Base-by-base conservation (phyloP, 2,888 invertebrate genomes). In the Esperia sulphurella region DNA sequence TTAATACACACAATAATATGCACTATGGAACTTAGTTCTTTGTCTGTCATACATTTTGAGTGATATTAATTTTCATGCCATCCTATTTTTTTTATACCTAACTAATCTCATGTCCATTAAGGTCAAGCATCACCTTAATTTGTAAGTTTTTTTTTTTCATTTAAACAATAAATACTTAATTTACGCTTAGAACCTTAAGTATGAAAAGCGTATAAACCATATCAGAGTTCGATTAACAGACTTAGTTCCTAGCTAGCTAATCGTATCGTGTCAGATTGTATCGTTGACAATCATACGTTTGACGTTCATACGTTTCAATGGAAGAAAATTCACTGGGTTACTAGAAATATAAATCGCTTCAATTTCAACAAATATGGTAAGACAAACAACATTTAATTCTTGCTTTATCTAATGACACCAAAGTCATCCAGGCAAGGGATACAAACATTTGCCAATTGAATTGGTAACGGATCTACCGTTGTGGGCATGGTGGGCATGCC, bases 131-230 rank as follows among this genome's bases (percentile, higher is more conserved):
- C 64, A 62, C 63, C 63, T 68, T 64, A 61, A 10, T 35, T 58
- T 44, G 43, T 56, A 51, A 44, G 47, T 57, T 46, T 55, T 61
- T 46, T 55, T 61, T 66, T 64, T 62, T 59, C 61, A 65, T 75
- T 21, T 62, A 72, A 75, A 75, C 65, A 84, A 84, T 83, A 84
- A 86, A 85, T 85, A 85, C 83, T 83, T 81, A 81, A 73, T 68
- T 78, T 83, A 66, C 82, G 79, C 82, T 84, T 83, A 84, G 80
- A 78, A 85, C 81, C 85, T 83, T 85, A 85, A 75, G 77, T 85
- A 79, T 83, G 80, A 81, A 76, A 83, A 86, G 84, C 85, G 83
- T 81, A 83, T 83, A 76, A 80, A 76, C 79, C 74, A 77, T 72
- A 71, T 74, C 74, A 72, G 71, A 71, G 59, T 61, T 69, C 68